Base-by-base conservation (phyloP, 2,888 invertebrate species). In the Ethmia dodecea region DNA sequence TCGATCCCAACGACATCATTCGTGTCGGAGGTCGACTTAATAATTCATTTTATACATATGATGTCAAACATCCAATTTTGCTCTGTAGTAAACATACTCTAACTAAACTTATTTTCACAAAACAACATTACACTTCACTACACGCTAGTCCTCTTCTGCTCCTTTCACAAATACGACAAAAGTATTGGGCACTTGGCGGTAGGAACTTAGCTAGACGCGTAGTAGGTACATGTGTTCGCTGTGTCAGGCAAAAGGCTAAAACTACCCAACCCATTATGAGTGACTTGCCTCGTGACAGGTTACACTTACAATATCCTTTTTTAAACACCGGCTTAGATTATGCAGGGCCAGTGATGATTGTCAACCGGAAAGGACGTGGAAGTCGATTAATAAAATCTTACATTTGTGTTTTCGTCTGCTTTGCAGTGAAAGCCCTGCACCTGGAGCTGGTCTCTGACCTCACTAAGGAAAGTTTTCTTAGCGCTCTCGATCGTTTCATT, bases 11-110 rank as follows among this genome's bases (percentile, higher is more conserved):
- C 8, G 26, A 34, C 5, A 14, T 48, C 6, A 35, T 50, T 4
- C 36, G 53, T 6, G 47, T 45, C 1, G 45, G 51, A 2, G 47
- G 51, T 2, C 22, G 51, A 2, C 33, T 48, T 12, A 22, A 47
- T 5, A 45, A 45, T n/a, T 43, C 47, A 4, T 12, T 14, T 3
- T 45, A 45, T 12, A 22, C 3, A 8, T 41, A 38, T 26, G 31
- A 45, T 12, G 26, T 35, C 0, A 47, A 45, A 20, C 47, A 46
- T 18, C 46, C 46, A 1, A 43, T 42, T 1, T 9, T 42, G 5
- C 10, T 49, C 6, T 35, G 33, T n/a, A 36, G 35, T 11, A 43
- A 43, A 26, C 43, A 48, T 33, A 10, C 26, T 5, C 6, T 47
- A 1, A 42, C 42, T 3, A 31, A 38, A 28, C n/a, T 40, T 0